Evolutionary conservation across 2,797 vertebrate species (phyloP).

Genomic region (Sebastes iracundus): DNA sequence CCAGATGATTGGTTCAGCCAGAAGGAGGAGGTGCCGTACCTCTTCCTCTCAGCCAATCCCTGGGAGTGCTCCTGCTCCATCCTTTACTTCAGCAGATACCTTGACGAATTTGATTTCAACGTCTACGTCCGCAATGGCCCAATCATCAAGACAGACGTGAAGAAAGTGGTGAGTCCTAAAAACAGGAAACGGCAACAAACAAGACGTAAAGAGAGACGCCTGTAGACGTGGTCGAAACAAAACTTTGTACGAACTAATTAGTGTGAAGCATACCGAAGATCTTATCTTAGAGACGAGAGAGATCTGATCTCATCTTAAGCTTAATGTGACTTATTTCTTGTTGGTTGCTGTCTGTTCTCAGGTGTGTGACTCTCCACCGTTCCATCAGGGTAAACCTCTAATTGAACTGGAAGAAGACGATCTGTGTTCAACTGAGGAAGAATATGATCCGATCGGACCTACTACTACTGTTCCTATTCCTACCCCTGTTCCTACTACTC

Average conservation of each 20-base stretch:
- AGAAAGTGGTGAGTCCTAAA: constrained; percentile 64
- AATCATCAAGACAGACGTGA: fast-evolving
- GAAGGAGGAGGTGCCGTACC: constrained; percentile 69
- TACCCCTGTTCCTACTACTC: neutral
- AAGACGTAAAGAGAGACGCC: neutral
- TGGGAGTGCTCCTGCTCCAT: constrained; percentile 79
- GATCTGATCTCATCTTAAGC: neutral
- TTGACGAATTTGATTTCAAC: constrained; percentile 37
- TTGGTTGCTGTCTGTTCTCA: constrained; percentile 12
- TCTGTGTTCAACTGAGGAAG: constrained; percentile 37
- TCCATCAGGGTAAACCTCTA: constrained; percentile 22
- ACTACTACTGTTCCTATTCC: neutral
- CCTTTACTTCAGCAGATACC: constrained; percentile 63
- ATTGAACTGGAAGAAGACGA: constrained; percentile 39
- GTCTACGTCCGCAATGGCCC: constrained; percentile 62
- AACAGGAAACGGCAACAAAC: neutral
- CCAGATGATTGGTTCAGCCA: constrained; percentile 75
- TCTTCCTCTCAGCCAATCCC: constrained; percentile 78
- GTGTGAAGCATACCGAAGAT: no score
- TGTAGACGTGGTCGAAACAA: neutral
- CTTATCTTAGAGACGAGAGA: no score
- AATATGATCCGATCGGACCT: no score
- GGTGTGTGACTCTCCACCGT: constrained; percentile 69
- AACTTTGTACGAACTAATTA: no score
- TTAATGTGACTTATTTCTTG: neutral